These are phyloP conservation scores for Listronotus oregonensis DNA, from an alignment of 1,140 invertebrate species.

Conservation along the genomic window DNA sequence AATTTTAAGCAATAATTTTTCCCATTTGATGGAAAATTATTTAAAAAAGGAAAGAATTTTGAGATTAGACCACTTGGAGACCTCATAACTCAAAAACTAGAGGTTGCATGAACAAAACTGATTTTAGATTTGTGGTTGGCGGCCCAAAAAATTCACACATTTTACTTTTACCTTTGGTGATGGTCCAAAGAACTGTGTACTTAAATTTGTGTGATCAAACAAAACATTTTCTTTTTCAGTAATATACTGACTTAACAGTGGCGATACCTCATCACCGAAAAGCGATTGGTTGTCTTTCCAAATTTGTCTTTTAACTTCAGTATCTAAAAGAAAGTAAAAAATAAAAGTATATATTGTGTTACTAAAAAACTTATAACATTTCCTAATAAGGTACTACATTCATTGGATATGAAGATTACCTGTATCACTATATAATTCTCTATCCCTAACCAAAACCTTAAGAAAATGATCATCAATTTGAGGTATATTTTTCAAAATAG, in stretches of 20 bases:
- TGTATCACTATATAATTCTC: slow-evolving; percentile 91
- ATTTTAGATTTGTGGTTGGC: too few species aligned
- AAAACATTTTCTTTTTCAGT: slow-evolving; percentile 90
- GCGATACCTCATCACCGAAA: slow-evolving; percentile 97
- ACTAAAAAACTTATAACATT: too few species aligned
- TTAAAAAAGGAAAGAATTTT: too few species aligned
- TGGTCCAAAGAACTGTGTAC: slow-evolving; percentile 86
- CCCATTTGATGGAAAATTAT: too few species aligned
- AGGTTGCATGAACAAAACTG: too few species aligned
- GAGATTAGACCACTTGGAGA: too few species aligned
- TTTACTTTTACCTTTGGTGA: slow-evolving; percentile 77
- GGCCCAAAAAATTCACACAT: background rate
- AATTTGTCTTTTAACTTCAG: slow-evolving; percentile 96
- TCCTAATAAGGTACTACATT: too few species aligned
- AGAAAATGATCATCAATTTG: slow-evolving; percentile 94
- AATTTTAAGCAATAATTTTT: too few species aligned
- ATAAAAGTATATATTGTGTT: too few species aligned
- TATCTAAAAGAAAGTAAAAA: slow-evolving; percentile 58
- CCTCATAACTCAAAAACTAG: too few species aligned
- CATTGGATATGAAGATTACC: slow-evolving; percentile 47
- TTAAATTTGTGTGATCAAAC: slow-evolving; percentile 89
- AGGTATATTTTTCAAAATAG: slow-evolving; percentile 89
- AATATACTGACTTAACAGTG: slow-evolving; percentile 90
- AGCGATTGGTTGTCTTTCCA: slow-evolving; percentile 97
- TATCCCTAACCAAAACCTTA: slow-evolving; percentile 84